These are phyloP conservation scores for Gadus macrocephalus DNA, from an alignment of 2,113 vertebrate species.

Conservation along the genomic window DNA sequence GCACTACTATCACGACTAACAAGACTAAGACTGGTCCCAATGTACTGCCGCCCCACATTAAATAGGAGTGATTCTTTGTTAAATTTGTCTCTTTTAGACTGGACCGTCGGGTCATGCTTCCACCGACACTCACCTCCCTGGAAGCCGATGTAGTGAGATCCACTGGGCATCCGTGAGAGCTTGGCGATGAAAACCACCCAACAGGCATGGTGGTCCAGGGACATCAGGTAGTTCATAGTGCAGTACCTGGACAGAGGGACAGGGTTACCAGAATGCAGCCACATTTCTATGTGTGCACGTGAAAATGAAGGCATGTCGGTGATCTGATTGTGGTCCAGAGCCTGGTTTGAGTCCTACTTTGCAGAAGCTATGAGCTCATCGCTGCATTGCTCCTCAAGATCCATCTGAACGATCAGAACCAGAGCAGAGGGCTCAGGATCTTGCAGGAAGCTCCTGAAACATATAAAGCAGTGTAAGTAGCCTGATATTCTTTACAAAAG, in stretches of 20 bases:
- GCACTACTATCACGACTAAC: not conserved
- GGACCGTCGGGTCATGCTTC: not conserved
- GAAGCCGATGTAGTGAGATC: constrained; percentile 69
- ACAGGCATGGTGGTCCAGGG: constrained; percentile 36
- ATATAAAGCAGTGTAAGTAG: not conserved
- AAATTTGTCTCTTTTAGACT: no score
- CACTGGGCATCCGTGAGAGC: constrained; percentile 62
- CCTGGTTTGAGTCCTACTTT: constrained; percentile 51
- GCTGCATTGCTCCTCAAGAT: constrained; percentile 69
- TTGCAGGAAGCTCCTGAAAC: constrained; percentile 55
- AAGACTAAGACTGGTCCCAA: no score
- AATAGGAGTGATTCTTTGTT: no score
- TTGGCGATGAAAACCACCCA: constrained; percentile 71
- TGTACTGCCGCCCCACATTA: no score
- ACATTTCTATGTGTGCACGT: rapidly evolving
- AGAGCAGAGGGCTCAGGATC: constrained; percentile 32
- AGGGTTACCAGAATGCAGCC: not conserved
- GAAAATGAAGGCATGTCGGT: not conserved
- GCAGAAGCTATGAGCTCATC: constrained; percentile 73
- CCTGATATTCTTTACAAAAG: not conserved
- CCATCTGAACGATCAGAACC: constrained; percentile 68
- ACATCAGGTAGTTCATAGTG: constrained; percentile 69
- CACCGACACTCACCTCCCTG: constrained; percentile 64
- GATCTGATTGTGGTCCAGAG: no score
- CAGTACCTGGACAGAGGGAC: constrained; percentile 57